Percentiles rank a stretch among this genome's conserved stretches.
phyloP scores from a whole-genome alignment of 2,888 invertebrate genomes.

The Nematopogon swammerdamellus region DNA sequence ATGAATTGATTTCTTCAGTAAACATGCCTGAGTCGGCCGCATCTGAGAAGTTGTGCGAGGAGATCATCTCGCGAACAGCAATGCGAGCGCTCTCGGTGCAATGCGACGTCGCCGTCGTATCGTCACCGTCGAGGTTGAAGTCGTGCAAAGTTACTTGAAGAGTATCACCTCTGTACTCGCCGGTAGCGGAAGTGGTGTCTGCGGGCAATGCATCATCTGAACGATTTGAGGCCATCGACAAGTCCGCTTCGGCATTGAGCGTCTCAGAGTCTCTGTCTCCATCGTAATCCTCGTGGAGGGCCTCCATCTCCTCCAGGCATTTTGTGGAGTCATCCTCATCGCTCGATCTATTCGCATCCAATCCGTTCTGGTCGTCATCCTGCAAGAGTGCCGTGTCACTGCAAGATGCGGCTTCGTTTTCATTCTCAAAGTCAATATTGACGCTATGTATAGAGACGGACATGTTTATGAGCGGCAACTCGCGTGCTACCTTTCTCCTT shows the following conservation, averaged over 20 bases:
- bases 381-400: conserved; percentile 36
- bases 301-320: conserved; percentile 39
- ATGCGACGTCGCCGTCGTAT: not conserved
- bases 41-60: conserved; percentile 35
- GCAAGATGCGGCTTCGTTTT: conserved; percentile 45
- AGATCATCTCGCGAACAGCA: conserved; percentile 19
- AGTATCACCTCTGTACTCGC: not conserved
- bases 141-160: not conserved
- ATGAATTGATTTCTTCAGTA: conserved; percentile 40
- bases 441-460: conserved; percentile 46
- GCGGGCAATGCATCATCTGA: not conserved
- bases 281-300: conserved; percentile 21
- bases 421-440: conserved; percentile 48
- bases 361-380: conserved; percentile 30
- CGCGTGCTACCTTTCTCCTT: conserved; percentile 40
- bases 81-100: not conserved
- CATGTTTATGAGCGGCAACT: conserved; percentile 38
- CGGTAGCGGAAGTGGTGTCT: not conserved
- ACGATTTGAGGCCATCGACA: conserved; percentile 17
- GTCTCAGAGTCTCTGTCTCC: conserved; percentile 22
- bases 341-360: conserved; percentile 24
- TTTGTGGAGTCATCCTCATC: conserved; percentile 47
- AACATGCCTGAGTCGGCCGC: conserved; percentile 40
- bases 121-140: not conserved
- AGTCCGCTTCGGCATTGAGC: conserved; percentile 36